These are phyloP conservation scores for Protobothrops flavoviridis DNA, from an alignment of 2,113 vertebrate genomes.

Conservation along the genomic window DNA sequence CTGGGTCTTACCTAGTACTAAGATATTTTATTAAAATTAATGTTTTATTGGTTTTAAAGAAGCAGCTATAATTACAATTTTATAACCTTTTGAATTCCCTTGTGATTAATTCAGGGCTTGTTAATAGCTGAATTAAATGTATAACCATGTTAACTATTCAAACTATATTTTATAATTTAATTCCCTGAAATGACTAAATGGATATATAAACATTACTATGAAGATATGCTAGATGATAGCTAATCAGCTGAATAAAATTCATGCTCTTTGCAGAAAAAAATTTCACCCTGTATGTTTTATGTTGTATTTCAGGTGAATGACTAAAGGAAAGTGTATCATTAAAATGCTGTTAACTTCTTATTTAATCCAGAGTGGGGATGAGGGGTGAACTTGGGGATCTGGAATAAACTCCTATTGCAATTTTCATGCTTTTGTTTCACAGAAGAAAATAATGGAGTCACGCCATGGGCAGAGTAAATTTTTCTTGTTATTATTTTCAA, in stretches of 20 bases:
- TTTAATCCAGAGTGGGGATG: not conserved
- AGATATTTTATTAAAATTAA: not conserved
- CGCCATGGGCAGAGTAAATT: not conserved
- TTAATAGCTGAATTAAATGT: slow-evolving; percentile 27
- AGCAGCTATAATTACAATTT: not conserved
- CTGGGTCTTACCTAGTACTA: not conserved
- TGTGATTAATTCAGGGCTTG: slow-evolving; percentile 19
- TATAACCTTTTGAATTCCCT: slow-evolving; percentile 12
- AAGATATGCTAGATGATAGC: slow-evolving; percentile 9
- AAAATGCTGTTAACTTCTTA: not conserved
- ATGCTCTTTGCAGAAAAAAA: not conserved
- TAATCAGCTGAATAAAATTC: not conserved
- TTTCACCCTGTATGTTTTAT: not conserved
- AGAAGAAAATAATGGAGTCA: not conserved
- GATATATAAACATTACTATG: slow-evolving; percentile 1
- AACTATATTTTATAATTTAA: slow-evolving; percentile 17
- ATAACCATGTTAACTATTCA: slow-evolving; percentile 18
- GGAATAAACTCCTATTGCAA: not conserved
- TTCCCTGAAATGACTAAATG: not conserved
- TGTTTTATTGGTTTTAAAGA: slow-evolving; percentile 12
- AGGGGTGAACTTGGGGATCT: not conserved
- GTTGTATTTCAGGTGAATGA: not conserved
- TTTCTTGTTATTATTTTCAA: not conserved
- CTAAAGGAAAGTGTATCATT: not conserved
- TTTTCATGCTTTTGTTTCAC: not conserved